phyloP scores from a whole-genome alignment of 2,113 vertebrate species.

The Irena cyanogastra region DNA sequence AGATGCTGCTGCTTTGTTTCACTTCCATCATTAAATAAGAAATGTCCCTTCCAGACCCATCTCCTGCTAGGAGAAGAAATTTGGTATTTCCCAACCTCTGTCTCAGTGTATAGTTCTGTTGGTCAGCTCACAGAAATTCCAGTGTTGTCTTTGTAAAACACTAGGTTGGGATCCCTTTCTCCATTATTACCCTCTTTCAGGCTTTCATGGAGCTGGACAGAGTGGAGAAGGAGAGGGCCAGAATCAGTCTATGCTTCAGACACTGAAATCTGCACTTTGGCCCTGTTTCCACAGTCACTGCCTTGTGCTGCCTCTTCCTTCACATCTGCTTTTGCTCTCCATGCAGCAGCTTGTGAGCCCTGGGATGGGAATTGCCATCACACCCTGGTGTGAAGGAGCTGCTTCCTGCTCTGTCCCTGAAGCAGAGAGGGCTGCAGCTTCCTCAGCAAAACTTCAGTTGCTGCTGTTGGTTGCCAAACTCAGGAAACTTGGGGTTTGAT shows the following conservation, averaged over 20 bases:
- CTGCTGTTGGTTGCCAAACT: background rate
- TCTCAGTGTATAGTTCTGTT: background rate
- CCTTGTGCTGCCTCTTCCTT: background rate
- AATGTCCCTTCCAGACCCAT: background rate
- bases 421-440: background rate
- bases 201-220: background rate
- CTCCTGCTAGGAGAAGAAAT: background rate
- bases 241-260: background rate
- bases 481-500: background rate
- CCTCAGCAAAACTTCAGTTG: background rate
- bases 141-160: background rate
- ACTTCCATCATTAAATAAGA: background rate
- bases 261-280: background rate
- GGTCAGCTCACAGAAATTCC: background rate
- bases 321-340: background rate
- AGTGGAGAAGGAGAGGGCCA: background rate
- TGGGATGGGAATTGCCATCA: background rate
- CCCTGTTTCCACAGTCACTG: rapidly evolving
- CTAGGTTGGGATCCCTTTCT: background rate
- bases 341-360: rapidly evolving
- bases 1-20: background rate
- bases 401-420: background rate
- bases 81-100: background rate
- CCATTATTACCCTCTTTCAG: background rate
- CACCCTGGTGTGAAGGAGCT: background rate